These are phyloP conservation scores for Salvelinus fontinalis DNA, from an alignment of 2,113 vertebrate species.

Conservation along the genomic window DNA sequence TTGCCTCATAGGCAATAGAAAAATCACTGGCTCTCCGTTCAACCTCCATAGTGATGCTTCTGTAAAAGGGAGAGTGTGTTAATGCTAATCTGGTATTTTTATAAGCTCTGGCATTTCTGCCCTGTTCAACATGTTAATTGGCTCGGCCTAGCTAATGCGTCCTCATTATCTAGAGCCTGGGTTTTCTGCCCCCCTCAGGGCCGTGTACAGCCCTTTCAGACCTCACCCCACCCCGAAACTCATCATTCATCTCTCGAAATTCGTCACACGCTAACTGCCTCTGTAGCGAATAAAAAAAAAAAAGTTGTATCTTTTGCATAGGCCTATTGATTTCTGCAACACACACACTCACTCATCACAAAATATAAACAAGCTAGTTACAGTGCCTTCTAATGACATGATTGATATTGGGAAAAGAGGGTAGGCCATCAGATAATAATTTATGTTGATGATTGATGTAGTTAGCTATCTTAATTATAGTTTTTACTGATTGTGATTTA, in stretches of 20 bases:
- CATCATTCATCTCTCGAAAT: not conserved
- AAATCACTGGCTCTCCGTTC: conserved; percentile 40
- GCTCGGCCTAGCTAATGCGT: conserved; percentile 20
- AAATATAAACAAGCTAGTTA: no score
- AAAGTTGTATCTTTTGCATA: not conserved
- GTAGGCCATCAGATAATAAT: not conserved
- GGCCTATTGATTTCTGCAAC: no score
- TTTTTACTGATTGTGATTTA: no score
- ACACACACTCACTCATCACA: no score
- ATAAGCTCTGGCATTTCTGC: conserved; percentile 43
- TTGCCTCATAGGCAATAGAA: conserved; percentile 61
- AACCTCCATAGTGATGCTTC: conserved; percentile 32
- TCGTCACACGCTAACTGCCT: no score
- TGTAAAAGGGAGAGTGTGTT: conserved; percentile 42
- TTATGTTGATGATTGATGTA: not conserved
- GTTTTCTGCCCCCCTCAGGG: conserved; percentile 14
- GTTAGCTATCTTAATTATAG: no score
- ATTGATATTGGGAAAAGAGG: no score
- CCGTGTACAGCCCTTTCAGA: not conserved
- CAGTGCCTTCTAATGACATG: no score
- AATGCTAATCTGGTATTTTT: conserved; percentile 38
- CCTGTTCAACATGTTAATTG: conserved; percentile 44
- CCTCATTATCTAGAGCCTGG: conserved; percentile 37
- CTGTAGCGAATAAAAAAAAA: no score
- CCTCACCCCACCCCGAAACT: no score